phyloP scores from a whole-genome alignment of 2,888 invertebrate species.

The Lagria hirta region DNA sequence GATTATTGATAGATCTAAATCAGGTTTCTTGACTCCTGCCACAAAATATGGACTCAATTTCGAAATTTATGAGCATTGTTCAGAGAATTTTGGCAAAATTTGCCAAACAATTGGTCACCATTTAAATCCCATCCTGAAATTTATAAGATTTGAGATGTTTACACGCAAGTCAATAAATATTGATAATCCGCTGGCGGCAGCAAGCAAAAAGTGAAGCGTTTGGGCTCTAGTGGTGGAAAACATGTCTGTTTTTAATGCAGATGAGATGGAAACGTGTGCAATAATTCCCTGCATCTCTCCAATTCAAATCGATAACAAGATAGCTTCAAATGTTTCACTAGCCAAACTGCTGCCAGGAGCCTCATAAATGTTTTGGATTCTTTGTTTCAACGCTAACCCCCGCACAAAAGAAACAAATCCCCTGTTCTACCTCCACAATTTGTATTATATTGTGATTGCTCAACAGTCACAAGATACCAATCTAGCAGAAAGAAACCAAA shows the following conservation, averaged over 20 bases:
- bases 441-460: conserved; percentile 38
- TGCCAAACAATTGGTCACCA: too few species aligned
- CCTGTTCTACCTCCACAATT: conserved; percentile 46
- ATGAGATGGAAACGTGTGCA: conserved; percentile 18
- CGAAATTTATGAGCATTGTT: too few species aligned
- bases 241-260: conserved; percentile 20
- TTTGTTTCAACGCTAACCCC: conserved; percentile 47
- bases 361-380: conserved; percentile 51
- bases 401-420: conserved; percentile 50
- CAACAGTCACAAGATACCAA: conserved; percentile 33
- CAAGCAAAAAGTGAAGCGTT: too few species aligned
- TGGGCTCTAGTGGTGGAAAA: too few species aligned
- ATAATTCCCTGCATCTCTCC: conserved; percentile 37
- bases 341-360: conserved; percentile 48
- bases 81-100: too few species aligned
- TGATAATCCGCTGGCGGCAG: too few species aligned
- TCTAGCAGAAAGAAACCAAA: conserved; percentile 34
- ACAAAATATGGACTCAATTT: too few species aligned
- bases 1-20: too few species aligned
- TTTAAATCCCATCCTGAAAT: too few species aligned
- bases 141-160: too few species aligned
- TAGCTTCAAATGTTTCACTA: conserved; percentile 50
- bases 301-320: conserved; percentile 48
- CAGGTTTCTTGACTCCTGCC: too few species aligned
- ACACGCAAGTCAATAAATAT: too few species aligned